Percentiles rank a stretch among this genome's conserved stretches.
phyloP scores from a whole-genome alignment of 2,888 invertebrate genomes.

The Ectemnius continuus region DNA sequence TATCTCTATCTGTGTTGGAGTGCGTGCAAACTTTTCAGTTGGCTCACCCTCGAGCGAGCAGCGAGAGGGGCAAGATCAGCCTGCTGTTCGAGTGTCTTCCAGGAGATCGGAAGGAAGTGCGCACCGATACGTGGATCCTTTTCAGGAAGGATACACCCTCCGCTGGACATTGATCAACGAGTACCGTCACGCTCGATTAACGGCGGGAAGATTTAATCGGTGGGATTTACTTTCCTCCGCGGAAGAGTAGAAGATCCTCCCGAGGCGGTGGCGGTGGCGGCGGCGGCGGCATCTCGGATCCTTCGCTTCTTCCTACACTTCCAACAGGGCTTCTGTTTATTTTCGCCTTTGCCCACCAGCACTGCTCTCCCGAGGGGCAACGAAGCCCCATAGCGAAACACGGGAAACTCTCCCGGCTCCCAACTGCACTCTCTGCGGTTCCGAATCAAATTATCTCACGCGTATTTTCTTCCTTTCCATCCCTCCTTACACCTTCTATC shows the following conservation, averaged over 20 bases:
- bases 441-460: conserved; percentile 51
- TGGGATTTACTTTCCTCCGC: conserved; percentile 27
- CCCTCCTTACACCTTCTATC: neutral
- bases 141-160: conserved; percentile 44
- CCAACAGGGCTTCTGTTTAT: conserved; percentile 5
- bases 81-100: conserved; percentile 26
- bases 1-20: neutral
- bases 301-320: neutral
- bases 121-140: conserved; percentile 35
- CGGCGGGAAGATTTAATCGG: conserved; percentile 38
- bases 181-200: conserved; percentile 36
- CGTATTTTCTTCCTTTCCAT: conserved; percentile 39
- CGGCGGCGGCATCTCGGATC: neutral
- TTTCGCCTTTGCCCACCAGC: neutral
- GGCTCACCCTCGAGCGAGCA: neutral
- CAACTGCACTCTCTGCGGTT: neutral
- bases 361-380: neutral
- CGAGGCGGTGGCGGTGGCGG: too few relatives aligned
- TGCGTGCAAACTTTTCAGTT: too few relatives aligned
- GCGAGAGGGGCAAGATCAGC: conserved; percentile 10
- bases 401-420: neutral
- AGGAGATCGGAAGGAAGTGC: conserved; percentile 66
- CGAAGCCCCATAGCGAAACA: neutral
- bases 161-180: conserved; percentile 32
- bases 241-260: conserved; percentile 3